Percentiles rank a stretch among this genome's conserved stretches.
Conservation (phyloP, 2,888 invertebrate genomes). For the Leptopterna dolabrata region DNA sequence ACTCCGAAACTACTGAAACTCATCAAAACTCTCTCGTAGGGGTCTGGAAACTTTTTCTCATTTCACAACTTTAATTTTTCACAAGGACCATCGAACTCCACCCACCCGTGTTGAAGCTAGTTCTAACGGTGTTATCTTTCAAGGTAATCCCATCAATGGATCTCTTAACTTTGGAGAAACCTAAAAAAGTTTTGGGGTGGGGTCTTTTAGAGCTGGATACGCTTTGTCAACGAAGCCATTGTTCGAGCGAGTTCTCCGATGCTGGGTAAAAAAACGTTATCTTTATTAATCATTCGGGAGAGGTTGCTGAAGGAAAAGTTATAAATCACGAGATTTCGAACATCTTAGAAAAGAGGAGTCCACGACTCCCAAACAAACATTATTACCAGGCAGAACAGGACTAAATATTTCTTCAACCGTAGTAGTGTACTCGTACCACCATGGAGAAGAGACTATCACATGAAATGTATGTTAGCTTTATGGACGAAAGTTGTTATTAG, state of each 20-base stretch:
- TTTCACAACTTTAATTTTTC: conserved; percentile 27
- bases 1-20: not conserved
- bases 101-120: not conserved
- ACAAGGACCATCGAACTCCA: conserved; percentile 15
- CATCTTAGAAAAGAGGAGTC: not conserved
- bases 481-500: too few relatives aligned
- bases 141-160: conserved; percentile 26
- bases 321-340: not conserved
- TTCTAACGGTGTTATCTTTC: conserved; percentile 21
- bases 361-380: not conserved
- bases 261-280: not conserved
- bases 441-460: too few relatives aligned
- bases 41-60: conserved; percentile 20
- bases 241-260: not conserved
- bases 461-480: too few relatives aligned
- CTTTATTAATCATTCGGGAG: not conserved
- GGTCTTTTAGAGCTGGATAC: conserved; percentile 9
- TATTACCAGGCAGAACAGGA: not conserved
- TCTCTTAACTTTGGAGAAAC: conserved; percentile 19
- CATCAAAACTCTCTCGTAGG: not conserved
- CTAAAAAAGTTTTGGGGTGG: not conserved
- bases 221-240: conserved; percentile 24
- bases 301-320: not conserved
- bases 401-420: too few relatives aligned
- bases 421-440: too few relatives aligned